phyloP scores from a whole-genome alignment of 2,888 invertebrate species.

The Eilema sororculum region DNA sequence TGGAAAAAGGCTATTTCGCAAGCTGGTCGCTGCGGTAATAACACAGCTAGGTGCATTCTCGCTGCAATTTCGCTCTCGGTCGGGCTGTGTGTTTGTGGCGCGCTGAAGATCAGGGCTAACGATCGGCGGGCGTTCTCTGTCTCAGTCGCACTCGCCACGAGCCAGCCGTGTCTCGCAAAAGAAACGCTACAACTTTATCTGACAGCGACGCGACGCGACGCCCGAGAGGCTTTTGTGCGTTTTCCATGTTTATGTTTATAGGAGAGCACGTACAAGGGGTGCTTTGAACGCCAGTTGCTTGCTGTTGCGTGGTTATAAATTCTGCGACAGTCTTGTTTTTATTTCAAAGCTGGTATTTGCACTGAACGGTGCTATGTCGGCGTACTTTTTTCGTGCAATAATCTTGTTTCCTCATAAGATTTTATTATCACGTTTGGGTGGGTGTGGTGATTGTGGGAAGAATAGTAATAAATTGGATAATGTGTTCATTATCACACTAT shows the following conservation, averaged over 20 bases:
- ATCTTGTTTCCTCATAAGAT: conserved; percentile 44
- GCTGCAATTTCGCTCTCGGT: conserved; percentile 87
- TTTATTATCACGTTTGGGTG: conserved; percentile 40
- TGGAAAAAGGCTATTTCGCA: conserved; percentile 77
- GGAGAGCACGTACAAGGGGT: conserved; percentile 83
- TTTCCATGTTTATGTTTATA: conserved; percentile 87
- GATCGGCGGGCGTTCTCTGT: conserved; percentile 78
- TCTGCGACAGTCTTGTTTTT: conserved; percentile 76
- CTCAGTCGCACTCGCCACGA: conserved; percentile 69
- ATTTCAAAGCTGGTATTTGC: conserved; percentile 70
- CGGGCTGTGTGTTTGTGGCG: conserved; percentile 87
- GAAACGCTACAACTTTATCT: conserved; percentile 86
- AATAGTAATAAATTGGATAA: conserved; percentile 30
- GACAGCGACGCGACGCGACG: conserved; percentile 82
- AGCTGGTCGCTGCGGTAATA: conserved; percentile 76
- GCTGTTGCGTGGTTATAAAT: conserved; percentile 70
- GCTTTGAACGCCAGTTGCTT: conserved; percentile 81
- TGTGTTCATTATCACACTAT: conserved; percentile 21
- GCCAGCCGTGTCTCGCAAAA: conserved; percentile 76
- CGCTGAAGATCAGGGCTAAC: conserved; percentile 88
- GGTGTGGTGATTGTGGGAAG: conserved; percentile 30
- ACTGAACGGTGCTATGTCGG: conserved; percentile 52
- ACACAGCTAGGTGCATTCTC: conserved; percentile 87
- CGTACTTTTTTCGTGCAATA: conserved; percentile 53
- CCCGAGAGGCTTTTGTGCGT: conserved; percentile 86